Evolutionary conservation across 2,888 invertebrate genomes (phyloP), one percentile per base, ranked within the genome.

Genomic region (Ceraclea dissimilis): DNA sequence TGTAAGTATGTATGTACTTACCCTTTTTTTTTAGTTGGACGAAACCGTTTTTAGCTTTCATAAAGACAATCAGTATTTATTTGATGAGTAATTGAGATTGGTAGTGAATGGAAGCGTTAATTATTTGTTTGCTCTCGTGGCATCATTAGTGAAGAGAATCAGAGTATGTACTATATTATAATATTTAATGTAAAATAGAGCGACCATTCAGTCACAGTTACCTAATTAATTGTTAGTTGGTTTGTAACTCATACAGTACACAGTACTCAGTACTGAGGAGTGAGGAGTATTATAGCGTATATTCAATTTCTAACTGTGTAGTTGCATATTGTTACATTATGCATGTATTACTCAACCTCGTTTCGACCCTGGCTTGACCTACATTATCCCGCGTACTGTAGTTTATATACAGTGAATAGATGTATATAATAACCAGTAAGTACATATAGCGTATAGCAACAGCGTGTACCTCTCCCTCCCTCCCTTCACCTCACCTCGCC

Each of bases 361-460:
- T 39, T 39, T 39, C 39, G 39, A 39, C 39, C 39, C 39, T 39
- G 39, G 39, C 39, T 39, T 39, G 39, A 39, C 39, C 39, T 39
- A 39, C 39, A 39, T 39, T 39, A 16, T 39, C 39, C 13, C 39
- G 26, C 10, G 10, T 39, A 39, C 39, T 16, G 4, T 26, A 26
- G 4, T 39, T 13, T 39, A 39, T 39, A 16, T 39, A 39, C 31
- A 39, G 39, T 5, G 39, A 39, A 39, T 39, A 39, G 39, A 39
- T n/a, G 16, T 16, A n/a, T n/a, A 31, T 31, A 31, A 31, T 31
- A 31, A 11, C 31, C 8, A 31, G 39, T 16, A 16, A 13, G 39
- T 39, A 16, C 16, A 13, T 16, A 39, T 16, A 39, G 39, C 39
- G 39, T 16, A 39, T 39, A 39, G 39, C 39, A 39, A 39, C 39